A percentile compares a stretch with the other conserved stretches of the same genome.
Conservation (phyloP, 2,888 invertebrate genomes). For the Ochropacha duplaris region DNA sequence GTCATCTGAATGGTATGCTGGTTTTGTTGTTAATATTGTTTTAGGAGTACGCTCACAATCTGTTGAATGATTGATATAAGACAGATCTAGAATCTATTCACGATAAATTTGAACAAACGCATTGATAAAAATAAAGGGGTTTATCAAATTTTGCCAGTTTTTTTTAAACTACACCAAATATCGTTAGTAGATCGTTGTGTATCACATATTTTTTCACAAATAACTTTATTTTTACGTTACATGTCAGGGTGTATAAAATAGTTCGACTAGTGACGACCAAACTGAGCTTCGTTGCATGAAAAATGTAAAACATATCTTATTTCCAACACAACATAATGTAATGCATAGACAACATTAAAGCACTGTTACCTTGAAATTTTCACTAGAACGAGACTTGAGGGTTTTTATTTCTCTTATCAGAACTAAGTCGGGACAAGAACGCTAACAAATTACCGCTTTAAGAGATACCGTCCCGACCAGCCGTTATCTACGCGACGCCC, state of each 20-base stretch:
- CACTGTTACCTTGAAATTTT: conserved; percentile 39
- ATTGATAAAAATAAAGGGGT: neutral
- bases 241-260: too few species aligned
- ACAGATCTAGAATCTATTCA: neutral
- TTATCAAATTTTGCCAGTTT: neutral
- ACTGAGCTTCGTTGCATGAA: neutral
- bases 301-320: neutral
- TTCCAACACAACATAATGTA: neutral
- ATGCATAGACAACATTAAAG: conserved; percentile 8
- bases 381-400: conserved; percentile 18
- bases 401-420: conserved; percentile 57
- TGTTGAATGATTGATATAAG: conserved; percentile 1
- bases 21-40: neutral
- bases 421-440: conserved; percentile 48
- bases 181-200: too few species aligned
- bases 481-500: conserved; percentile 68
- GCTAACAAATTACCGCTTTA: conserved; percentile 73
- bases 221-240: too few species aligned
- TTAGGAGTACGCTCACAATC: neutral
- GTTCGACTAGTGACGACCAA: too few species aligned
- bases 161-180: too few species aligned
- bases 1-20: conserved; percentile 7
- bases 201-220: too few species aligned
- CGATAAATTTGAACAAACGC: neutral
- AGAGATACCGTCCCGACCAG: conserved; percentile 57